Percentiles rank a stretch among this genome's conserved stretches.
These are phyloP conservation scores for Sphaerophoria taeniata DNA, from an alignment of 2,888 invertebrate species.

Conservation along the genomic window DNA sequence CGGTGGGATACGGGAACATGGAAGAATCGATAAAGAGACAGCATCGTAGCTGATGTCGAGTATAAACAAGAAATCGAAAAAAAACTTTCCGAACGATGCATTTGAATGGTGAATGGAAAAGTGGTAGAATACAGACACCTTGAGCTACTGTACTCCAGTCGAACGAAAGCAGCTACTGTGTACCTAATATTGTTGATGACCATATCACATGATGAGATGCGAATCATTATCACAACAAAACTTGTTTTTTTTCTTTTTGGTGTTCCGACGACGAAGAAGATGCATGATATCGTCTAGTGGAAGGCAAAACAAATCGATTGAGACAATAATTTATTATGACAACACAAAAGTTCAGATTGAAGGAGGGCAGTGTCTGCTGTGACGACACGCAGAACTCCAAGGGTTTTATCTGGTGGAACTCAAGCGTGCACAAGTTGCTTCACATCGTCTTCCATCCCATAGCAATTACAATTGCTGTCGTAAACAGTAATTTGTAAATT, in stretches of 20 bases:
- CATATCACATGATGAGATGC: constrained; percentile 57
- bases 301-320: constrained; percentile 26
- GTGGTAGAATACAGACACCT: no score
- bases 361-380: not conserved
- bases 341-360: constrained; percentile 9
- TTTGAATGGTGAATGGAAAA: no score
- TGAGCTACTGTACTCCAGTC: constrained; percentile 36
- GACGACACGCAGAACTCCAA: not conserved
- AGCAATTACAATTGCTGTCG: constrained; percentile 30
- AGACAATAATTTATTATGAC: constrained; percentile 57
- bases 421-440: constrained; percentile 19
- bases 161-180: not conserved
- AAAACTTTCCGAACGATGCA: no score
- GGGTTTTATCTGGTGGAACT: constrained; percentile 23
- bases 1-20: no score
- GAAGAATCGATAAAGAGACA: no score
- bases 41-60: no score
- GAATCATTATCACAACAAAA: constrained; percentile 63
- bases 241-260: constrained; percentile 62
- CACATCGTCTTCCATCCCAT: constrained; percentile 19
- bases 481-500: constrained; percentile 36
- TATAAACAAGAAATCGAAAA: no score
- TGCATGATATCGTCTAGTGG: constrained; percentile 50
- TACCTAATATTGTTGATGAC: constrained; percentile 54
- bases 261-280: constrained; percentile 19